Conservation (phyloP, 2,888 invertebrate species). For the Polyommatus iphigenia region DNA sequence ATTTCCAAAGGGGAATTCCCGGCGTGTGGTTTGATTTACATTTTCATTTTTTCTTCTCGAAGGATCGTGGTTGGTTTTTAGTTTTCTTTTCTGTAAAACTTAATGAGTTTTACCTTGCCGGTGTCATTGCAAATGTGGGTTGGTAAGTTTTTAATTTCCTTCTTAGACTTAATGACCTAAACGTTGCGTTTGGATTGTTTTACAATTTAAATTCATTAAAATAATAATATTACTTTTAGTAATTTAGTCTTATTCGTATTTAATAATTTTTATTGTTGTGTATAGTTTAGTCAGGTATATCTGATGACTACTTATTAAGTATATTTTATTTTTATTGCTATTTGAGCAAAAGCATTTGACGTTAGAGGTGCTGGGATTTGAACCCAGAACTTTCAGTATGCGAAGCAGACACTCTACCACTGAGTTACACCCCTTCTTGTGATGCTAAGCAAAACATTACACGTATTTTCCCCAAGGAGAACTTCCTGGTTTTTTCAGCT, state of each 20-base stretch:
- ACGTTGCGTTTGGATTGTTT: neutral
- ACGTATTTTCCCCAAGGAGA: neutral
- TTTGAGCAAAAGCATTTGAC: neutral
- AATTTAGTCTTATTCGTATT: too few species aligned
- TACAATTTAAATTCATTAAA: neutral
- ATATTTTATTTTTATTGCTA: too few species aligned
- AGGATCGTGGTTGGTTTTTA: neutral
- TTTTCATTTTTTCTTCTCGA: constrained; percentile 22
- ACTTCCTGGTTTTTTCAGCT: neutral
- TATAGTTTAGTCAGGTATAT: too few species aligned
- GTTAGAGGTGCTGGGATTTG: constrained; percentile 83
- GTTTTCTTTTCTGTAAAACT: neutral
- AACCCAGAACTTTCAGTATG: constrained; percentile 85
- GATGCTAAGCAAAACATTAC: neutral
- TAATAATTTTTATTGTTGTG: too few species aligned
- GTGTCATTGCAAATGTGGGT: neutral
- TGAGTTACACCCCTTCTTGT: constrained; percentile 72
- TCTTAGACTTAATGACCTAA: neutral
- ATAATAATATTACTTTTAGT: too few species aligned
- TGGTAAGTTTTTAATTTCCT: constrained; percentile 11
- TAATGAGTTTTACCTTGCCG: constrained; percentile 8
- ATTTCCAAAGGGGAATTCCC: constrained; percentile 22
- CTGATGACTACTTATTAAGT: too few species aligned
- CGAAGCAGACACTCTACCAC: constrained; percentile 83
- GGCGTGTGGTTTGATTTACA: constrained; percentile 25